A percentile compares a stretch with the other conserved stretches of the same genome.
Evolutionary conservation across 2,113 vertebrate genomes (phyloP).

Genomic region (Ctenomys sociabilis): DNA sequence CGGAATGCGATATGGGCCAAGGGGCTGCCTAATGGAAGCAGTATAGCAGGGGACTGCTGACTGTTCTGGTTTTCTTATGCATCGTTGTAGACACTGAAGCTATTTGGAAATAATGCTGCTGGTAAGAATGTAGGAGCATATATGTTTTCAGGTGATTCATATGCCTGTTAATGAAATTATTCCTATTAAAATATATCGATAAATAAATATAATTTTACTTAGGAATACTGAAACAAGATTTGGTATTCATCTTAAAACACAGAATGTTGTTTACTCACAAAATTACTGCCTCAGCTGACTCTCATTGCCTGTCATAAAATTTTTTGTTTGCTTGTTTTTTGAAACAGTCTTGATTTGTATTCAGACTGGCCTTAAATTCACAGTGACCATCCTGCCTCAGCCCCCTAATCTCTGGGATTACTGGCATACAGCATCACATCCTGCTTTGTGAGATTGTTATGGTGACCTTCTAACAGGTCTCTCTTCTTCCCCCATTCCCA

Average conservation of each 20-base stretch:
- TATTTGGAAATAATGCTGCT: neutral
- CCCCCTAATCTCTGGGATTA: neutral
- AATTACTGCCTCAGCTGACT: neutral
- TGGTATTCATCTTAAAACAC: neutral
- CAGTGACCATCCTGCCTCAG: neutral
- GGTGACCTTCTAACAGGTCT: neutral
- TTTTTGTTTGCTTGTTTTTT: neutral
- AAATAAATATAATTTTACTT: neutral
- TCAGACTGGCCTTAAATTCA: neutral
- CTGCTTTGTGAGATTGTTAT: neutral
- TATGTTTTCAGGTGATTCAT: neutral
- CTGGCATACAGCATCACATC: neutral
- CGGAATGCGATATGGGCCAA: too few relatives aligned
- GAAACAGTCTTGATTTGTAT: neutral
- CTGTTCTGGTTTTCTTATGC: neutral
- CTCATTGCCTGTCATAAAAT: neutral
- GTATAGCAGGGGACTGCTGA: neutral
- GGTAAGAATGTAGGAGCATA: neutral
- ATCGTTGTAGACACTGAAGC: neutral
- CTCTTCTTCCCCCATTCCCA: neutral
- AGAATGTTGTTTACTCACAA: neutral
- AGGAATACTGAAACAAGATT: constrained; percentile 12
- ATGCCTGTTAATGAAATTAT: neutral
- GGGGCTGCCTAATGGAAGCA: too few relatives aligned
- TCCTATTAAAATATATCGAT: neutral